phyloP scores from a whole-genome alignment of 2,797 vertebrate genomes.

The Lithobates pipiens region DNA sequence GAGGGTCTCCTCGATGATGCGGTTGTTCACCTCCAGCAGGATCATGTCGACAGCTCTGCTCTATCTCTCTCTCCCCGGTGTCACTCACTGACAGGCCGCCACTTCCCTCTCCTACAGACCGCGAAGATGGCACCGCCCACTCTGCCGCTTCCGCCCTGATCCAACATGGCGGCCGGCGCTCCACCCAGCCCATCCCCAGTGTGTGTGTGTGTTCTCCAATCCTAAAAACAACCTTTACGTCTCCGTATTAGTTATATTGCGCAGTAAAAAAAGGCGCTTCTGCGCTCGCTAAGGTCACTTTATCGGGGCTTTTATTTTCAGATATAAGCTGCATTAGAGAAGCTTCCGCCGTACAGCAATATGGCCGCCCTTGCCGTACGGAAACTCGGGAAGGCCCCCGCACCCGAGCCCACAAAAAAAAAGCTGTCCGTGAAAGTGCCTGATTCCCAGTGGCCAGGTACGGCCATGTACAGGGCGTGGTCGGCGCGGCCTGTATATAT shows the following conservation, averaged over 20 bases:
- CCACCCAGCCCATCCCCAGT: too few relatives aligned
- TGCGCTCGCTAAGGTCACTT: too few relatives aligned
- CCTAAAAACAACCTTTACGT: too few relatives aligned
- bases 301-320: too few relatives aligned
- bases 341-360: slow-evolving; percentile 14
- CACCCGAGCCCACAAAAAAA: not conserved
- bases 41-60: slow-evolving; percentile 83
- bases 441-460: not conserved
- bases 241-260: too few relatives aligned
- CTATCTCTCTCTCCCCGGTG: slow-evolving; percentile 3
- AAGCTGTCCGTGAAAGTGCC: not conserved
- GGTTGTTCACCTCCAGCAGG: slow-evolving; percentile 98
- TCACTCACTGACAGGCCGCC: slow-evolving; percentile 46
- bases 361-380: not conserved
- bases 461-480: too few relatives aligned
- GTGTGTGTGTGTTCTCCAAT: too few relatives aligned
- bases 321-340: not conserved
- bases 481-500: too few relatives aligned
- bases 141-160: slow-evolving; percentile 33
- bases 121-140: slow-evolving; percentile 40
- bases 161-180: slow-evolving; percentile 12
- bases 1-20: slow-evolving; percentile 96
- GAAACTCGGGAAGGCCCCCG: not conserved
- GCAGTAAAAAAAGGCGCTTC: too few relatives aligned
- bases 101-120: slow-evolving; percentile 32